Evolutionary conservation across 2,797 vertebrate species (phyloP).

Genomic region (Sorex maritimensis): DNA sequence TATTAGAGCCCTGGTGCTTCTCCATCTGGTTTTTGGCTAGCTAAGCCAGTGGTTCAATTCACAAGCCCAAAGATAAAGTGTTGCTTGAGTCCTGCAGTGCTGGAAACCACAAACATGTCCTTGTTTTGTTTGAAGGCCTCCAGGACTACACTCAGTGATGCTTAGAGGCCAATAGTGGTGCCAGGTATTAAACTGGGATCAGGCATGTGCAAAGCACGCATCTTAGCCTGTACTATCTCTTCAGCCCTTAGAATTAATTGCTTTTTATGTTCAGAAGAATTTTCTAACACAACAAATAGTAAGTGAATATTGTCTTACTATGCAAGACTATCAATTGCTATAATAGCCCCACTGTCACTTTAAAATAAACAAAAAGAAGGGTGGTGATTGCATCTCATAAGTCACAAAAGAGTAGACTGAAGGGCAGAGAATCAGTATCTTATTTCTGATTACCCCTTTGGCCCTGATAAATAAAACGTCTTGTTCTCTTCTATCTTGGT

Average conservation of each 20-base stretch:
- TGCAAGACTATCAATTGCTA: not conserved
- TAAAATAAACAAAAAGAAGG: not conserved
- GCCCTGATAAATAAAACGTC: not conserved
- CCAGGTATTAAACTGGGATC: too few species aligned
- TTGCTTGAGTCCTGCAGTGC: too few species aligned
- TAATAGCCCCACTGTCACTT: not conserved
- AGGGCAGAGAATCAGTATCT: not conserved
- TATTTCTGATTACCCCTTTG: not conserved
- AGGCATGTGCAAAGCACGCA: too few species aligned
- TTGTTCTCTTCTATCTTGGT: not conserved
- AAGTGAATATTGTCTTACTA: constrained; percentile 23
- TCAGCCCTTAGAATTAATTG: not conserved
- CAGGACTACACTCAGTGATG: too few species aligned
- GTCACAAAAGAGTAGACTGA: constrained; percentile 17
- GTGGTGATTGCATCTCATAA: not conserved
- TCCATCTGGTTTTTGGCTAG: too few species aligned
- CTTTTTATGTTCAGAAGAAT: constrained; percentile 41
- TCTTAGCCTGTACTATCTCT: too few species aligned
- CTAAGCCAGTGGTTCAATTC: too few species aligned
- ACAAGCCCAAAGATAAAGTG: too few species aligned
- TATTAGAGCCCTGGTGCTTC: too few species aligned
- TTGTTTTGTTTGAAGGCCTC: too few species aligned
- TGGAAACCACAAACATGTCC: too few species aligned
- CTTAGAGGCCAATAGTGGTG: too few species aligned
- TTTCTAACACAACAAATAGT: not conserved